These are phyloP conservation scores for Mythimna pallens DNA, from an alignment of 2,888 invertebrate genomes.

Conservation along the genomic window DNA sequence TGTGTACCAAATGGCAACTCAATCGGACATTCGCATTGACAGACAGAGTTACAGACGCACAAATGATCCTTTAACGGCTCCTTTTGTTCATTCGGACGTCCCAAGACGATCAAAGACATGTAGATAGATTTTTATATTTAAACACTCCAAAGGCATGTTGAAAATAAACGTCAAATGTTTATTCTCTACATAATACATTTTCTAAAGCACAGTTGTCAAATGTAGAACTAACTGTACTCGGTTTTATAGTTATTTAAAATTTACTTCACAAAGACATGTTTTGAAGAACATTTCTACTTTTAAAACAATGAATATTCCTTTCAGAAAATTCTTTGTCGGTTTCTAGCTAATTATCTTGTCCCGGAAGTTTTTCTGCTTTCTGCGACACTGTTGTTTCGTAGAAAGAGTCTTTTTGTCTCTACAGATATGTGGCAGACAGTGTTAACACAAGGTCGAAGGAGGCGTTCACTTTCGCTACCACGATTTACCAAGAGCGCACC, in stretches of 20 bases:
- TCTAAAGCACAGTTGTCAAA: slow-evolving; percentile 19
- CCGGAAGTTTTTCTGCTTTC: slow-evolving; percentile 21
- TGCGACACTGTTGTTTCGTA: slow-evolving; percentile 39
- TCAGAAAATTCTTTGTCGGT: slow-evolving; percentile 22
- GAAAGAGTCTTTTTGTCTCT: slow-evolving; percentile 38
- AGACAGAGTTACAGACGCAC: no score
- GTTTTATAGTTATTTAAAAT: slow-evolving; percentile 33
- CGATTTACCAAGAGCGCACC: slow-evolving; percentile 74
- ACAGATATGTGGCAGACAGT: slow-evolving; percentile 51
- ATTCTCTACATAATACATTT: slow-evolving; percentile 33
- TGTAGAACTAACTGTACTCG: slow-evolving; percentile 23
- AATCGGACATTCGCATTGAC: no score
- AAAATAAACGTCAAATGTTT: slow-evolving; percentile 29
- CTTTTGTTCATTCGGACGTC: no score
- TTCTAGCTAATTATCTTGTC: not conserved
- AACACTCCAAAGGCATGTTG: slow-evolving; percentile 31
- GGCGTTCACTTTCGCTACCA: slow-evolving; percentile 83
- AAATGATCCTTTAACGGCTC: no score
- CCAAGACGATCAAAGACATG: not conserved
- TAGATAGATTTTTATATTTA: not conserved
- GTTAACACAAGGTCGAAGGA: slow-evolving; percentile 80
- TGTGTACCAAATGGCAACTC: no score
- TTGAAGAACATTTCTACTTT: slow-evolving; percentile 23
- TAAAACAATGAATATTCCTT: slow-evolving; percentile 34
- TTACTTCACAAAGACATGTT: slow-evolving; percentile 26